Conservation (phyloP, 2,113 vertebrate species). For the Rhinopomastus cyanomelas region DNA sequence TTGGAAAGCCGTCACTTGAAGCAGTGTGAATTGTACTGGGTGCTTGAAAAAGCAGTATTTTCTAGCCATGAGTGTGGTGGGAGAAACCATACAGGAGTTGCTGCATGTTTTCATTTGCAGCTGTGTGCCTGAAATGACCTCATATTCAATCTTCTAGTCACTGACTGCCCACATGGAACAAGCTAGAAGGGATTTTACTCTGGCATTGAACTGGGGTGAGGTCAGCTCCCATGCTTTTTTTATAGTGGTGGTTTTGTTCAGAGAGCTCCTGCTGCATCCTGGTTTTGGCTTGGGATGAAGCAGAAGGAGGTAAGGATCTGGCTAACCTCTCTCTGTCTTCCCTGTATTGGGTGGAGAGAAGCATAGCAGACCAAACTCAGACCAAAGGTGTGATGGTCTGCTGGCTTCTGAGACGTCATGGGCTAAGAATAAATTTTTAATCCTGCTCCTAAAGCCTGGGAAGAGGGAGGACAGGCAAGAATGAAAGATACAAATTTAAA, state of each 20-base stretch:
- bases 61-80: not conserved
- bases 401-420: not conserved
- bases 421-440: not conserved
- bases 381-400: not conserved
- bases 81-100: not conserved
- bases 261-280: not conserved
- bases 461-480: not conserved
- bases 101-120: not conserved
- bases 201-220: not conserved
- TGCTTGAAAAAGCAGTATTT: not conserved
- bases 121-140: not conserved
- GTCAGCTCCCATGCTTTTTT: not conserved
- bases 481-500: not conserved
- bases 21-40: not conserved
- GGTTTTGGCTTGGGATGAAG: not conserved
- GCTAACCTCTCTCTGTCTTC: not conserved
- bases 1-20: not conserved
- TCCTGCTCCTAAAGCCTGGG: not conserved
- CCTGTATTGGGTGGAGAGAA: not conserved
- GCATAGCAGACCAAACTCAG: not conserved
- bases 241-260: not conserved
- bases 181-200: fast-evolving
- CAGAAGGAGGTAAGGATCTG: not conserved
- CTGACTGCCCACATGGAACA: not conserved
- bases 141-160: not conserved